A percentile compares a stretch with the other conserved stretches of the same genome.
phyloP scores from a whole-genome alignment of 2,888 invertebrate genomes.

The Pasiphila rectangulata region DNA sequence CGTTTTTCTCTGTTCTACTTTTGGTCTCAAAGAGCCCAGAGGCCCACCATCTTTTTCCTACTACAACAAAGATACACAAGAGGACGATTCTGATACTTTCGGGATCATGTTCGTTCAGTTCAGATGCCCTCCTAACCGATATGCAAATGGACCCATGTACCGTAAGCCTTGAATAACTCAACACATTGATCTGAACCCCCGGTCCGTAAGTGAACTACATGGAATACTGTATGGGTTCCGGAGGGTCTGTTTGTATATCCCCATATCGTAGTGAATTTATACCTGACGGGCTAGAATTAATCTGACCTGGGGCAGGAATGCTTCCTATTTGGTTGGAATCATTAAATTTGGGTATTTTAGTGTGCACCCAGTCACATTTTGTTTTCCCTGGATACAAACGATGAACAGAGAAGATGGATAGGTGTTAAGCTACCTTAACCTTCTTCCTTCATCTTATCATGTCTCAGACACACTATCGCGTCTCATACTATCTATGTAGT shows the following conservation, averaged over 20 bases:
- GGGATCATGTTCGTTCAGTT: not conserved
- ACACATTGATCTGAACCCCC: conserved; percentile 14
- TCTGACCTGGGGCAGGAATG: not conserved
- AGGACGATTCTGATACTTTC: not conserved
- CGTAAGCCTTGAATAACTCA: conserved; percentile 12
- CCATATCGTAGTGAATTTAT: conserved; percentile 7
- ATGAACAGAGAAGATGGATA: no score
- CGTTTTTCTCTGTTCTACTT: no score
- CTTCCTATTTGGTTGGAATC: not conserved
- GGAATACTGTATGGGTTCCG: conserved; percentile 5
- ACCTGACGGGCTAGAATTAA: conserved; percentile 13
- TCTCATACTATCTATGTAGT: no score
- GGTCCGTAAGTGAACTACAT: conserved; percentile 12
- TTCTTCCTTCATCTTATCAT: no score
- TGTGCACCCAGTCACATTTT: no score
- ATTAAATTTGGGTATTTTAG: no score
- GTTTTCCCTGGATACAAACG: no score
- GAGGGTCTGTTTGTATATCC: conserved; percentile 12
- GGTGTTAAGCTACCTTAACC: no score
- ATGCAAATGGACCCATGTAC: conserved; percentile 12
- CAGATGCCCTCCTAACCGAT: not conserved
- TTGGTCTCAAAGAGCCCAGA: no score
- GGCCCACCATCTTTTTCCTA: no score
- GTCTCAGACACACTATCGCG: no score
- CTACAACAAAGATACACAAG: not conserved